Percentiles rank a stretch among this genome's conserved stretches.
Conservation (phyloP, 35 echinoderm and acorn worm species). For the Strongylocentrotus purpuratus region DNA sequence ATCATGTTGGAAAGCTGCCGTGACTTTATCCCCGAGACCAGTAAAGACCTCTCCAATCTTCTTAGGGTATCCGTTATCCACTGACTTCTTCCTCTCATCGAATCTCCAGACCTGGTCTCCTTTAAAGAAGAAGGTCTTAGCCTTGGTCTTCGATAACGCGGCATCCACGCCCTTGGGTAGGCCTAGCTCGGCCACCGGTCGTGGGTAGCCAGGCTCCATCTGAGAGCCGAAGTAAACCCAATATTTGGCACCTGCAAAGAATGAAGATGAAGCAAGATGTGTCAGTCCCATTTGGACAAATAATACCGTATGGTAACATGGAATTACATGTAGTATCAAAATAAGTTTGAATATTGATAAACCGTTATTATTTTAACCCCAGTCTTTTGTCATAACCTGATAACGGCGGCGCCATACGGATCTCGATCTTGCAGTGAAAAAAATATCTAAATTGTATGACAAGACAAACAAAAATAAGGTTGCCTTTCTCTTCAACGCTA, state of each 20-base stretch:
- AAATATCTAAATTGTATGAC: too few relatives aligned
- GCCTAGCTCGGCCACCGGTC: constrained; percentile 57
- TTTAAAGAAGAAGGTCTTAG: constrained; percentile 83
- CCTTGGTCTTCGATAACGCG: constrained; percentile 47
- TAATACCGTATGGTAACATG: too few relatives aligned
- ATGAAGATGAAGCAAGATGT: neutral
- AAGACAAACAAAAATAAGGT: too few relatives aligned
- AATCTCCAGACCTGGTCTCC: constrained; percentile 62
- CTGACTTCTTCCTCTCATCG: constrained; percentile 48
- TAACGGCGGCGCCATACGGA: too few relatives aligned
- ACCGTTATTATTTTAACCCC: too few relatives aligned
- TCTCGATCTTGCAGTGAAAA: too few relatives aligned
- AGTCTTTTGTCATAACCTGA: too few relatives aligned
- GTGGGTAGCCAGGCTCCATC: constrained; percentile 62
- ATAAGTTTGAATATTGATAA: too few relatives aligned
- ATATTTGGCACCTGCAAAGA: constrained; percentile 65
- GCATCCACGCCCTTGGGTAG: constrained; percentile 67
- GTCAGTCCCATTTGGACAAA: neutral
- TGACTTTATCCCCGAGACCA: constrained; percentile 65
- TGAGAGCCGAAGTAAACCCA: constrained; percentile 74
- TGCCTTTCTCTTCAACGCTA: too few relatives aligned
- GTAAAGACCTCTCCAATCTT: constrained; percentile 60
- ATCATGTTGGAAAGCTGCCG: constrained; percentile 61
- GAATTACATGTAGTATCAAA: too few relatives aligned
- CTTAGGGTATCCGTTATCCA: constrained; percentile 74